These are phyloP conservation scores for Eupsilia transversa DNA, from an alignment of 2,888 invertebrate genomes.

Conservation along the genomic window DNA sequence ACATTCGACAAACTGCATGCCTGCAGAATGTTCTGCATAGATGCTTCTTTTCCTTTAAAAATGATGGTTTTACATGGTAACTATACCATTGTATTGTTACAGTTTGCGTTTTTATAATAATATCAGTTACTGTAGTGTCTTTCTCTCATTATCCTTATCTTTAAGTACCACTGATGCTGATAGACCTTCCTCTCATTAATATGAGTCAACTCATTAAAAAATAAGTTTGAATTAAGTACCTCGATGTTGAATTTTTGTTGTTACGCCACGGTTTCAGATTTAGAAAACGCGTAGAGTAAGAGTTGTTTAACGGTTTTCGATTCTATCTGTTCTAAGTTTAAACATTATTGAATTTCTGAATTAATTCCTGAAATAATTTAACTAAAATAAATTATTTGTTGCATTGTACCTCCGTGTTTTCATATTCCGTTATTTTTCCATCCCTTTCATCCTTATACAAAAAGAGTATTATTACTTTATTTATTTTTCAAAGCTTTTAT, in stretches of 20 bases:
- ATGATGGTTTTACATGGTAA: slow-evolving; percentile 12
- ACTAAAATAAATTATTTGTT: not conserved
- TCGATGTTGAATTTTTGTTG: not conserved
- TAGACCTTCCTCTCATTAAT: no score
- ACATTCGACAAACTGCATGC: slow-evolving; percentile 16
- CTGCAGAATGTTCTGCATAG: slow-evolving; percentile 30
- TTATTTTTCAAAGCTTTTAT: no score
- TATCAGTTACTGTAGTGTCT: not conserved
- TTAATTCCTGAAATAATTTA: not conserved
- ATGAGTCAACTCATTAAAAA: not conserved
- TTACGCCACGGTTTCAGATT: not conserved
- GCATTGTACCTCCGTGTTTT: no score
- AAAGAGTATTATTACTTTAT: no score
- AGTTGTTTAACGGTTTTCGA: not conserved
- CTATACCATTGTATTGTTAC: slow-evolving; percentile 20
- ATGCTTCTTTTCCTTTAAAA: slow-evolving; percentile 30
- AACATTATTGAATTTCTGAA: not conserved
- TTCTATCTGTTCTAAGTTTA: not conserved
- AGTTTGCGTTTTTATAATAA: slow-evolving; percentile 27
- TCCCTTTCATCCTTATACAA: not conserved
- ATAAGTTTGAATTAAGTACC: not conserved
- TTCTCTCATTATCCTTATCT: not conserved
- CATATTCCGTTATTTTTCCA: not conserved
- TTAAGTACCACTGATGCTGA: not conserved
- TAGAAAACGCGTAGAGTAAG: not conserved